Conservation (phyloP, 2,113 vertebrate species). For the Alces alces region DNA sequence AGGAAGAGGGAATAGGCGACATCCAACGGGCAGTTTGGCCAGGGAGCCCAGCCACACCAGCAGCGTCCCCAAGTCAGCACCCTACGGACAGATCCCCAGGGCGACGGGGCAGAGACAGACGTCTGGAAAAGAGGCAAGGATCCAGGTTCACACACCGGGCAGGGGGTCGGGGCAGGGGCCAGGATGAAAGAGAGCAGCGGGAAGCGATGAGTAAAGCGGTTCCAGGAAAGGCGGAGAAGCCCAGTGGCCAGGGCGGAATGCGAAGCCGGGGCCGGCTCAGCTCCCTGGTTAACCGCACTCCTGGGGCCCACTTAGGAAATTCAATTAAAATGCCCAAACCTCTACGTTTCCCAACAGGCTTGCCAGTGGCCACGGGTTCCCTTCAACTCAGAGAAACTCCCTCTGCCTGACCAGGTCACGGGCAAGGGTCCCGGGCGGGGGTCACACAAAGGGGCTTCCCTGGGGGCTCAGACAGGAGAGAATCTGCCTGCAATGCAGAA, state of each 20-base stretch:
- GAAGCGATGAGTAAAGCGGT: neutral
- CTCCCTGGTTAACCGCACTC: conserved; percentile 46
- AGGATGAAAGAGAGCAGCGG: neutral
- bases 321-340: conserved; percentile 56
- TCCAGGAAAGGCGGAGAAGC: neutral
- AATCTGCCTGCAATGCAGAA: neutral
- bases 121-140: neutral
- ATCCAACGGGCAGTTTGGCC: neutral
- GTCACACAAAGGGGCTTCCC: neutral
- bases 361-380: neutral
- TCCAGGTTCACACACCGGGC: rapidly evolving
- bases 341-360: neutral
- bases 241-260: neutral
- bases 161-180: neutral
- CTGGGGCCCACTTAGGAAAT: conserved; percentile 40
- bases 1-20: neutral
- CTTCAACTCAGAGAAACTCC: neutral
- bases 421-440: neutral
- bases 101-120: neutral
- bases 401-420: rapidly evolving
- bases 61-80: neutral
- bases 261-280: neutral
- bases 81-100: neutral
- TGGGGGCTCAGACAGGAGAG: neutral
- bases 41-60: rapidly evolving